A percentile compares a stretch with the other conserved stretches of the same genome.
phyloP scores from a whole-genome alignment of 2,888 invertebrate genomes.

The Spodoptera littoralis region DNA sequence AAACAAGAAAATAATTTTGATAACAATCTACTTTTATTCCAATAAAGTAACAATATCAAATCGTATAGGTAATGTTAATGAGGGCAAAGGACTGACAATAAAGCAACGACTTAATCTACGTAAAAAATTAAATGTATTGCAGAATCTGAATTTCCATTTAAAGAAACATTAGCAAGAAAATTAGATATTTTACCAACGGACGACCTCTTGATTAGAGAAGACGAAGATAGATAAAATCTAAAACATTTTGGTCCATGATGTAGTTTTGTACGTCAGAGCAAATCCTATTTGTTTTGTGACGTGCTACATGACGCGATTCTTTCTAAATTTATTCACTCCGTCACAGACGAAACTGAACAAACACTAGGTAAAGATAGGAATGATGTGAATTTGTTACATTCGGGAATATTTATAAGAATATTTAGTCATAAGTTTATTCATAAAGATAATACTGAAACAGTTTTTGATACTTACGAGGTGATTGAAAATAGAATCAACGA shows the following conservation, averaged over 20 bases:
- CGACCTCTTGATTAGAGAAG: background rate
- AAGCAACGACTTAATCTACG: too few relatives aligned
- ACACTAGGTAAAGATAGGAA: slow-evolving; percentile 5
- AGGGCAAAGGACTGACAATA: too few relatives aligned
- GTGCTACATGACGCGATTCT: slow-evolving; percentile 35
- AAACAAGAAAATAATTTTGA: background rate
- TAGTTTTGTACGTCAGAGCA: slow-evolving; percentile 31
- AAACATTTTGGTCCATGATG: slow-evolving; percentile 28
- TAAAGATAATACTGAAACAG: too few relatives aligned
- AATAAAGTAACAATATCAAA: background rate
- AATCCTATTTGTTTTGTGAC: slow-evolving; percentile 28
- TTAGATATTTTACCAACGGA: too few relatives aligned
- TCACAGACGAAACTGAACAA: slow-evolving; percentile 10
- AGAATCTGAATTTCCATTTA: too few relatives aligned
- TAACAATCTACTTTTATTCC: background rate
- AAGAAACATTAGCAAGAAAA: too few relatives aligned
- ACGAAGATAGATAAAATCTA: slow-evolving; percentile 17
- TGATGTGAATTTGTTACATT: background rate
- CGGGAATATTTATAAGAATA: background rate
- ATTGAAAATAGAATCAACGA: background rate
- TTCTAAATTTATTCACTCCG: slow-evolving; percentile 35
- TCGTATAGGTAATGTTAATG: background rate
- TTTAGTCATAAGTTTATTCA: too few relatives aligned
- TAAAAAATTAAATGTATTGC: too few relatives aligned
- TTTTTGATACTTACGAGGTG: too few relatives aligned